These are phyloP conservation scores for Ageneiosus marmoratus DNA, from an alignment of 2,113 vertebrate species.

Conservation along the genomic window DNA sequence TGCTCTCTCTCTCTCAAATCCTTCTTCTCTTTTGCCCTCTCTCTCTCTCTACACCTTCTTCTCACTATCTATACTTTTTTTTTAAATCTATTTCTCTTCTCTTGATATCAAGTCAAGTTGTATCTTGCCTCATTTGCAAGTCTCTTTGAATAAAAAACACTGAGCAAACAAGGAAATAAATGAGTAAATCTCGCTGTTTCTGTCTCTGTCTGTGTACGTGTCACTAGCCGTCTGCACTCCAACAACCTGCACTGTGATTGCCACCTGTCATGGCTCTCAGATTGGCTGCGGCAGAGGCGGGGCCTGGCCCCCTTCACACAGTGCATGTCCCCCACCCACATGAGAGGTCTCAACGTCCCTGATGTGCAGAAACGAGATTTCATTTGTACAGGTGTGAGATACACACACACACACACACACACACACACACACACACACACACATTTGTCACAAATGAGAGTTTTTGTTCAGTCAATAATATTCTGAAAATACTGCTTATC, in stretches of 20 bases:
- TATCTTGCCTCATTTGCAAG: neutral
- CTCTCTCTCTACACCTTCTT: neutral
- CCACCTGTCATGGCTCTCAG: slow-evolving; percentile 96
- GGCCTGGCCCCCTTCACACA: slow-evolving; percentile 95
- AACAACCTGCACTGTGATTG: slow-evolving; percentile 97
- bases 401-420: slow-evolving; percentile 39
- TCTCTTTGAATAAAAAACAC: neutral
- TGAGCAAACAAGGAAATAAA: neutral
- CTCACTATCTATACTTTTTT: neutral
- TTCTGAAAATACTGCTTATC: slow-evolving; percentile 31
- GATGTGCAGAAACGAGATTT: slow-evolving; percentile 98
- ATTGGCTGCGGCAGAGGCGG: slow-evolving; percentile 91
- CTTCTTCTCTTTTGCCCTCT: neutral
- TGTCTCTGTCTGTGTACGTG: slow-evolving; percentile 25
- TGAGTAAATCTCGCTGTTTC: neutral
- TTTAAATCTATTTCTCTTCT: neutral
- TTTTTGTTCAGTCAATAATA: slow-evolving; percentile 16
- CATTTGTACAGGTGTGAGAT: slow-evolving; percentile 83
- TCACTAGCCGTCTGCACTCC: slow-evolving; percentile 89
- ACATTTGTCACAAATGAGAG: slow-evolving; percentile 1
- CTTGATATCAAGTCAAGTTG: neutral
- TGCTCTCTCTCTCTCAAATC: neutral
- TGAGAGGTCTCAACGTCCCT: slow-evolving; percentile 92
- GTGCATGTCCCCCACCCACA: slow-evolving; percentile 91
- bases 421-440: slow-evolving; percentile 8